Conservation (phyloP, 30 jellyfish, hydroid and myxozoan species). For the Sanderia malayensis region DNA sequence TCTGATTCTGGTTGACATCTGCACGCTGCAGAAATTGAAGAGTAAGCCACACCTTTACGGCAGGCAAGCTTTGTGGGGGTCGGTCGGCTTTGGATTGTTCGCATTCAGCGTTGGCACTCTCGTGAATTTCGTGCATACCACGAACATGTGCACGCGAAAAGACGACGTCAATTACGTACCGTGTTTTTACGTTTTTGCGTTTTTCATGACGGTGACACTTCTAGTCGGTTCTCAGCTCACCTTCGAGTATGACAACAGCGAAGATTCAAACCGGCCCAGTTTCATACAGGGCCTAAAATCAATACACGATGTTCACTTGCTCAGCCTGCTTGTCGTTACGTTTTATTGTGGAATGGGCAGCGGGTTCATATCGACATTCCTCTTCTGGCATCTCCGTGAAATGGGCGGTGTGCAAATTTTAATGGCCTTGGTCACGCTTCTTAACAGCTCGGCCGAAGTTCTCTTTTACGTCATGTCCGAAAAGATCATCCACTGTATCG, state of each 20-base stretch:
- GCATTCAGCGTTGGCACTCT: constrained; percentile 68
- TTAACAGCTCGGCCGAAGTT: constrained; percentile 85
- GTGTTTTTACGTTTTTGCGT: constrained; percentile 72
- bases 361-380: constrained; percentile 88
- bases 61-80: constrained; percentile 91
- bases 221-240: constrained; percentile 70
- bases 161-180: constrained; percentile 72
- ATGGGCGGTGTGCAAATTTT: constrained; percentile 90
- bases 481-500: constrained; percentile 67
- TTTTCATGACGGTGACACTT: constrained; percentile 68
- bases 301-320: constrained; percentile 75
- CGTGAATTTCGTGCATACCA: constrained; percentile 62
- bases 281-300: constrained; percentile 71
- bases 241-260: constrained; percentile 37
- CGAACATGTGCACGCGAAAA: constrained; percentile 69
- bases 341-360: constrained; percentile 94
- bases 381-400: constrained; percentile 93
- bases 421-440: constrained; percentile 80
- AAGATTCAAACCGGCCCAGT: constrained; percentile 48
- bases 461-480: constrained; percentile 71
- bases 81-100: constrained; percentile 74
- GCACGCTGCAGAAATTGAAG: constrained; percentile 75
- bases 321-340: constrained; percentile 71
- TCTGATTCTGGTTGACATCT: constrained; percentile 75
- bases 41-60: constrained; percentile 67